These are phyloP conservation scores for Papilio demoleus DNA, from an alignment of 2,888 invertebrate species.

Conservation along the genomic window DNA sequence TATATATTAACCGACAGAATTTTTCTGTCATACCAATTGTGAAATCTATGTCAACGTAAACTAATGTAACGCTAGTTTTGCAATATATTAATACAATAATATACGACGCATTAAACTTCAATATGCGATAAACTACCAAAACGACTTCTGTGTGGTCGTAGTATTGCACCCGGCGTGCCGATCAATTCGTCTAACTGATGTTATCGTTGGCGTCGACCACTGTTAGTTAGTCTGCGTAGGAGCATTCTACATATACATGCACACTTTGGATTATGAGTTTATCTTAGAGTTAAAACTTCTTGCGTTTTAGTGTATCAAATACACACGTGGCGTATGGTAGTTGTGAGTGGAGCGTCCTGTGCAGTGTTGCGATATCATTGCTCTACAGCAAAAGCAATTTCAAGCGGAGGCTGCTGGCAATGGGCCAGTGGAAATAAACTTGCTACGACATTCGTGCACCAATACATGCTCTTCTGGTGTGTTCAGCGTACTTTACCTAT, in stretches of 20 bases:
- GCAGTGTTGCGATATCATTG: slow-evolving; percentile 71
- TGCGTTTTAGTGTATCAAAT: slow-evolving; percentile 46
- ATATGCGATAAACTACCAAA: no score
- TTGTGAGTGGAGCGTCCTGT: slow-evolving; percentile 63
- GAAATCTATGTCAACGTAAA: not conserved
- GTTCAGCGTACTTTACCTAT: slow-evolving; percentile 62
- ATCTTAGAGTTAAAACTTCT: slow-evolving; percentile 36
- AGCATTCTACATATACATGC: no score
- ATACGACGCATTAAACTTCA: no score
- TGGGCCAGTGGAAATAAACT: slow-evolving; percentile 79
- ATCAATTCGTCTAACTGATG: no score
- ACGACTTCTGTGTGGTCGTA: no score
- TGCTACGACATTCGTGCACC: slow-evolving; percentile 70
- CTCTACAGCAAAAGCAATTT: slow-evolving; percentile 78
- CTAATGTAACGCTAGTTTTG: no score
- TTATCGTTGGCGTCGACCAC: no score
- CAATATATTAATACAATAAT: no score
- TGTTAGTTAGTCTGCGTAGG: no score
- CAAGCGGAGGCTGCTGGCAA: slow-evolving; percentile 72
- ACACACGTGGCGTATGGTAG: slow-evolving; percentile 54
- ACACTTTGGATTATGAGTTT: slow-evolving; percentile 39
- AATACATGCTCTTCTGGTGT: slow-evolving; percentile 65
- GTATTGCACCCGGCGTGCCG: no score
- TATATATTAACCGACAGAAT: no score
- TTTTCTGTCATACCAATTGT: not conserved